Conservation (phyloP, 2,888 invertebrate genomes). For the Agonopterix alstromeriana region DNA sequence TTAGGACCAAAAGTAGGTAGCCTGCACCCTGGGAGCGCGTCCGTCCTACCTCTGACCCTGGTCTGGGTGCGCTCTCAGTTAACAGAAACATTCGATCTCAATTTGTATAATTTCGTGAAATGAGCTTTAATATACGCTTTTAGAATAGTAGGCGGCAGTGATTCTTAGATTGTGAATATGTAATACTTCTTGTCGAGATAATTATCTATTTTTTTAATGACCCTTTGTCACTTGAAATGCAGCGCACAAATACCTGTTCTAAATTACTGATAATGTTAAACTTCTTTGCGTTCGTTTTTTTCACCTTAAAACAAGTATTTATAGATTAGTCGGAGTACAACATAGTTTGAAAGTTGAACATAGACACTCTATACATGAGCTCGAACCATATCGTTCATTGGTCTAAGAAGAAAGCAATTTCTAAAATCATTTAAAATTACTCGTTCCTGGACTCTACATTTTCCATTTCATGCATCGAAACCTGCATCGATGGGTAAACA, state of each 20-base stretch:
- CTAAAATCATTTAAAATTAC: too few relatives aligned
- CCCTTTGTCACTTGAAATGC: slow-evolving; percentile 11
- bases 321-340: too few relatives aligned
- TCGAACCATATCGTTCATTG: too few relatives aligned
- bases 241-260: slow-evolving; percentile 14
- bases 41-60: slow-evolving; percentile 64
- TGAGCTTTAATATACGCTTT: slow-evolving; percentile 48
- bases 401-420: too few relatives aligned
- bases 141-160: slow-evolving; percentile 10
- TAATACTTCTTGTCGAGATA: background rate
- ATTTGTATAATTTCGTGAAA: slow-evolving; percentile 42
- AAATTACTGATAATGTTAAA: background rate
- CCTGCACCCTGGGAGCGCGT: slow-evolving; percentile 73
- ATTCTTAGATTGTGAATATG: too few relatives aligned
- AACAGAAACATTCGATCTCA: slow-evolving; percentile 64
- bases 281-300: too few relatives aligned
- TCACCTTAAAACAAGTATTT: too few relatives aligned
- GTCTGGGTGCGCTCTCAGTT: slow-evolving; percentile 66
- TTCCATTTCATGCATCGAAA: too few relatives aligned
- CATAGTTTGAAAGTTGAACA: too few relatives aligned
- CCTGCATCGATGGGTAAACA: too few relatives aligned
- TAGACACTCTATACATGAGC: too few relatives aligned
- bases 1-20: slow-evolving; percentile 61
- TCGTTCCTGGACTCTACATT: too few relatives aligned
- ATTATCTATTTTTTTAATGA: slow-evolving; percentile 13